Evolutionary conservation across 2,113 vertebrate species (phyloP).

Genomic region (Bettongia penicillata): DNA sequence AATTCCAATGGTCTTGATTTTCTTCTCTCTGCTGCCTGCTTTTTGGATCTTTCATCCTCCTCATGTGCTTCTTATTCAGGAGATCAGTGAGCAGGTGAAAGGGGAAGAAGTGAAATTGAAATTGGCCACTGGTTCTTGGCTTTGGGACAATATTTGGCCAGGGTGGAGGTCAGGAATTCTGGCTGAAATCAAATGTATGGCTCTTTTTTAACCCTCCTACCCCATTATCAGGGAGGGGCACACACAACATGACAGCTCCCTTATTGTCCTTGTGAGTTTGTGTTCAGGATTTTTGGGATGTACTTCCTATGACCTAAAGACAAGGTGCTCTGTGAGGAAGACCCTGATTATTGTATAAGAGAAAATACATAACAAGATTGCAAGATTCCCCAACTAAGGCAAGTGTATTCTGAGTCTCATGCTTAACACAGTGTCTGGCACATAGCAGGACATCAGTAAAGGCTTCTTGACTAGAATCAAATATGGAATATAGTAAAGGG

Average conservation of each 20-base stretch:
- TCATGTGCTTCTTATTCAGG: not conserved
- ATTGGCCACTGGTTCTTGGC: not conserved
- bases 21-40: not conserved
- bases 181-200: not conserved
- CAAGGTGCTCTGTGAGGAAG: not conserved
- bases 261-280: not conserved
- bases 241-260: not conserved
- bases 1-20: not conserved
- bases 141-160: not conserved
- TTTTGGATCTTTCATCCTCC: not conserved
- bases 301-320: not conserved
- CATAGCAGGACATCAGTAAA: too few relatives aligned
- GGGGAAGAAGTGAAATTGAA: not conserved
- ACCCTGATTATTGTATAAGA: conserved; percentile 2
- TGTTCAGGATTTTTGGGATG: not conserved
- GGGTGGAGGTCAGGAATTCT: not conserved
- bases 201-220: not conserved
- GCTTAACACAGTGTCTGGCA: too few relatives aligned
- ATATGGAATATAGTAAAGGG: too few relatives aligned
- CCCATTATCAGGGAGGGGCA: not conserved
- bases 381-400: too few relatives aligned
- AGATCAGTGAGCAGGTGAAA: not conserved
- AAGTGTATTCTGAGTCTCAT: too few relatives aligned
- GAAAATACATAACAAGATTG: too few relatives aligned
- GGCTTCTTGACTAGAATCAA: too few relatives aligned